A percentile compares a stretch with the other conserved stretches of the same genome.
These are phyloP conservation scores for Echeneis naucrates DNA, from an alignment of 2,797 vertebrate species.

Conservation along the genomic window DNA sequence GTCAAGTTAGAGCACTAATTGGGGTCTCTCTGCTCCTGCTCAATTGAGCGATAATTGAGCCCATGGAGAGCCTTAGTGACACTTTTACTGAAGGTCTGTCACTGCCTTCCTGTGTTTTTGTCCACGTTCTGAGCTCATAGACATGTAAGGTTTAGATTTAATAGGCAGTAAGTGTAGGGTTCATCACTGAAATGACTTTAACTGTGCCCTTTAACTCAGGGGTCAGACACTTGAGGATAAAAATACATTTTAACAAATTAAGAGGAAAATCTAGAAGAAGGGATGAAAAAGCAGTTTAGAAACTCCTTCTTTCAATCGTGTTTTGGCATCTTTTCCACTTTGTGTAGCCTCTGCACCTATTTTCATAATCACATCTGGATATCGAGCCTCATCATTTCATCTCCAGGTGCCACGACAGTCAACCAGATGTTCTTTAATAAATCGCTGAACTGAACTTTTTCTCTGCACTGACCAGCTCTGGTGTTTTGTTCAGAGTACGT, in stretches of 20 bases:
- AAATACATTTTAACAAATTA: slow-evolving; percentile 11
- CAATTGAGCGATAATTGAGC: slow-evolving; percentile 69
- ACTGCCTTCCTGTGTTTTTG: slow-evolving; percentile 35
- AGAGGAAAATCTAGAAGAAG: background rate
- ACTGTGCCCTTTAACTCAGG: slow-evolving; percentile 54
- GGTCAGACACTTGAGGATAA: background rate
- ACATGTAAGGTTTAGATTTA: slow-evolving; percentile 32
- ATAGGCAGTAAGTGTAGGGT: slow-evolving; percentile 22
- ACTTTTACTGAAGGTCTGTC: slow-evolving; percentile 54
- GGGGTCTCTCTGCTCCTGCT: slow-evolving; percentile 49
- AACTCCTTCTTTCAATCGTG: background rate
- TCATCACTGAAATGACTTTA: slow-evolving; percentile 51
- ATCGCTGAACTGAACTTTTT: background rate
- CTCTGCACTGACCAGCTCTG: background rate
- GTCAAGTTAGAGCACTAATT: slow-evolving; percentile 62
- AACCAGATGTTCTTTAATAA: background rate
- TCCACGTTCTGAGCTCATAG: slow-evolving; percentile 28
- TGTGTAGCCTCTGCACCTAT: background rate
- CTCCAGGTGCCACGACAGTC: background rate
- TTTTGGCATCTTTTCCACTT: background rate
- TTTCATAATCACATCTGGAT: background rate
- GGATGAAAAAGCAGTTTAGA: background rate
- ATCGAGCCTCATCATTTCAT: background rate
- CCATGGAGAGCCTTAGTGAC: slow-evolving; percentile 46
- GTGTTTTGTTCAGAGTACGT: background rate